These are phyloP conservation scores for Halisarca cf. caerulea DNA, from an alignment of 37 sponge, comb jelly and placozoan genomes.

Conservation along the genomic window DNA sequence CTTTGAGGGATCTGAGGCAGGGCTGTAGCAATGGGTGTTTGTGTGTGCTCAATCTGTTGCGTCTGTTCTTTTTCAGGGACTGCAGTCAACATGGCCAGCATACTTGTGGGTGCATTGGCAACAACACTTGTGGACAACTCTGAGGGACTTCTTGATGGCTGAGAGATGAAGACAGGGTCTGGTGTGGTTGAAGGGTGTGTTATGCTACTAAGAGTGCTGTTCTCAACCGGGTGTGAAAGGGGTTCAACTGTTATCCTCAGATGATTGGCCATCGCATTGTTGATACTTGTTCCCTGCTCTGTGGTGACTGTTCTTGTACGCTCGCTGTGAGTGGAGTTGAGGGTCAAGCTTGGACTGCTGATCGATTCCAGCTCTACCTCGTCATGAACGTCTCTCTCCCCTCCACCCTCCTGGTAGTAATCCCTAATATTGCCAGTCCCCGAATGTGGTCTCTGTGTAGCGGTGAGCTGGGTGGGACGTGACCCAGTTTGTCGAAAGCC, in stretches of 20 bases:
- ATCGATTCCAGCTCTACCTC: background rate
- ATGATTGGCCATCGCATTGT: too few species aligned
- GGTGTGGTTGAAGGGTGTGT: background rate
- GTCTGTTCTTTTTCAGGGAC: background rate
- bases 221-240: background rate
- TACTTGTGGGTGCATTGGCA: too few species aligned
- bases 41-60: too few species aligned
- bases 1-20: background rate
- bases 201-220: background rate
- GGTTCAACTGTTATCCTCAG: background rate
- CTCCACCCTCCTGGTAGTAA: slow-evolving; percentile 22
- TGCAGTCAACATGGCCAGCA: background rate
- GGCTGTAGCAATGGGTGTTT: background rate
- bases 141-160: background rate
- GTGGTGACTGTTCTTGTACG: background rate
- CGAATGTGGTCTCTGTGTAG: too few species aligned
- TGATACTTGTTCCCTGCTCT: background rate
- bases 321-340: slow-evolving; percentile 24
- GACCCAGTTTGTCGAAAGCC: too few species aligned
- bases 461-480: background rate
- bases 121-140: too few species aligned
- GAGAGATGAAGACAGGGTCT: background rate
- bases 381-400: slow-evolving; percentile 29
- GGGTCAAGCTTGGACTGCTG: background rate
- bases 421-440: slow-evolving; percentile 1